Conservation (phyloP, 2,113 vertebrate species). For the Gavia stellata region DNA sequence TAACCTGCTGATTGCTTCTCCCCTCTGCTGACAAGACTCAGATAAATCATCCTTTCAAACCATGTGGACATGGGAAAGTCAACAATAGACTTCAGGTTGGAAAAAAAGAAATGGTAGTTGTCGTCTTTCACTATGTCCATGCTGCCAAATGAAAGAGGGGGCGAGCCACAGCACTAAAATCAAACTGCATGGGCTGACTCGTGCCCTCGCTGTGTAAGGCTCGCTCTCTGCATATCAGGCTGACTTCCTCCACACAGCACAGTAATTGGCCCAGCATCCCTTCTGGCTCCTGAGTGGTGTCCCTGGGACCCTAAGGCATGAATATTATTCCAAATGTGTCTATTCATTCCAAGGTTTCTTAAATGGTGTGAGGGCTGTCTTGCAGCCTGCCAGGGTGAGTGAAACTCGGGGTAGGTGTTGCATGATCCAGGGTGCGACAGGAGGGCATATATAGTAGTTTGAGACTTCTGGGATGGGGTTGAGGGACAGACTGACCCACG, state of each 20-base stretch:
- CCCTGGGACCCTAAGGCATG: background rate
- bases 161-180: background rate
- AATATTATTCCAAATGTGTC: background rate
- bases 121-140: background rate
- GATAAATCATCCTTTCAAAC: background rate
- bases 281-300: background rate
- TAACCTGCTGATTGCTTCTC: background rate
- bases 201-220: rapidly evolving
- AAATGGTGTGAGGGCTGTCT: background rate
- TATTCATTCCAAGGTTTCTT: background rate
- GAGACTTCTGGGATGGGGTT: background rate
- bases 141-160: background rate
- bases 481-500: background rate
- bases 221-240: background rate
- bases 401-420: background rate
- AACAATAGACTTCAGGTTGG: background rate
- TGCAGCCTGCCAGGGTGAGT: background rate
- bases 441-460: background rate
- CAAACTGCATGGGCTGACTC: background rate
- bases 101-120: background rate
- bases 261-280: background rate
- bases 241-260: background rate
- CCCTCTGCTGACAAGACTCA: background rate
- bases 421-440: background rate
- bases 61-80: background rate